Base-by-base conservation (phyloP, 1,140 invertebrate species). In the Drosophila bipectinata region DNA sequence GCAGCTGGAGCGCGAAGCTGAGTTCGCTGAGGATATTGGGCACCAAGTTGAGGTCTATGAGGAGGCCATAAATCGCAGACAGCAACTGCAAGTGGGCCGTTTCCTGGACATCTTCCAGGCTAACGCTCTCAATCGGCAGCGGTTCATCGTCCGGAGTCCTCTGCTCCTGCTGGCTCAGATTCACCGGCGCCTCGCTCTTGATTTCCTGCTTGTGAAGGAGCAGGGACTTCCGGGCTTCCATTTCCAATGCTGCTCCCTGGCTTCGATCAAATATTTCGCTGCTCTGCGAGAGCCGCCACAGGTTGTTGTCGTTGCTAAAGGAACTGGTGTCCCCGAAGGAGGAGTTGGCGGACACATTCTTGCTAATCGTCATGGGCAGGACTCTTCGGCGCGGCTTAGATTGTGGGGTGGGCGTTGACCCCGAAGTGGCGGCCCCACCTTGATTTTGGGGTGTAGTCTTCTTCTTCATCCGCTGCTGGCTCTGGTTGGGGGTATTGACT, bases 251-350 rank as follows among this genome's bases (percentile, higher is more conserved):
- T 2, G 74, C 69, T 9, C 78, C 79, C 12, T 91, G 83, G 41
- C 77, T 83, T 24, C 72, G 74, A 51, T 91, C 90, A 0, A 89
- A 63, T 6, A 88, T 54, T 52, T 91, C 90, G 14, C 69, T 73
- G 49, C 68, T 79, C 47, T 90, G 82, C 0, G 78, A 74, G 37
- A 91, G 71, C 14, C 87, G 68, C 37, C 77, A 71, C 5, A 92
- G 45, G 54, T 92, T 92, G 30, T 92, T 91, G 9, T 92, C 91
- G 41, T 85, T 81, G 52, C 91, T 91, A 57, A 91, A 91, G 10
- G 90, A 89, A 41, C 87, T 89, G 30, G 77, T 80, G 18, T 76
- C 82, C 1, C 87, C 90, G 66, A 91, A 91, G 7, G 79, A 67
- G 5, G 59, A 59, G 49, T 47, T 56, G 9, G 59, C 53, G 0